A percentile compares a stretch with the other conserved stretches of the same genome.
Conservation (phyloP, 1,140 invertebrate species). For the Drosophila funebris region DNA sequence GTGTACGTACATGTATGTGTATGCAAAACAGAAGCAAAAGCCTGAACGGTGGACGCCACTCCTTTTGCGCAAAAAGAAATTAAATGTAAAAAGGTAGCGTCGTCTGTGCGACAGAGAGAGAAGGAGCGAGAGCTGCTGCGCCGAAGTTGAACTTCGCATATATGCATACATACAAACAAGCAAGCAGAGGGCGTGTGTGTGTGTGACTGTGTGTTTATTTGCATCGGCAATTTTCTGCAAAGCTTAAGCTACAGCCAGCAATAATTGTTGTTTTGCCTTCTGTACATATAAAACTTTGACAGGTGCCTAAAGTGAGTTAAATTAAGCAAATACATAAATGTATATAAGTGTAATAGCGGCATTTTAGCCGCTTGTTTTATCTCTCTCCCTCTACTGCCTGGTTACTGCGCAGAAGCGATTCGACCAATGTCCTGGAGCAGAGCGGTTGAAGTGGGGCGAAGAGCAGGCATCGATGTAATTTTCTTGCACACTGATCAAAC, state of each 20-base stretch:
- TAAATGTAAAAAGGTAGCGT: constrained; percentile 41
- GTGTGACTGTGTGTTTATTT: constrained; percentile 2
- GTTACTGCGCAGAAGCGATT: constrained; percentile 53
- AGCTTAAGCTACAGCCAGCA: constrained; percentile 2
- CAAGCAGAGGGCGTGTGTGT: constrained; percentile 8
- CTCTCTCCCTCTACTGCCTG: constrained; percentile 12
- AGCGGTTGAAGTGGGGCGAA: background rate
- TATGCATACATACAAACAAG: constrained; percentile 35
- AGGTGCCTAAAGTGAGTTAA: constrained; percentile 17
- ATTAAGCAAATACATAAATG: constrained; percentile 18
- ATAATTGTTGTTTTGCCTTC: constrained; percentile 21
- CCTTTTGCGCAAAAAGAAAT: constrained; percentile 71
- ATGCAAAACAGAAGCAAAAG: constrained; percentile 48
- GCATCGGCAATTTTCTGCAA: constrained; percentile 10
- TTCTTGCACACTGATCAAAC: constrained; percentile 47
- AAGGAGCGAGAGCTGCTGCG: constrained; percentile 56
- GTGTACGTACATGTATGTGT: constrained; percentile 38
- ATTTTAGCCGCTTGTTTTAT: constrained; percentile 31
- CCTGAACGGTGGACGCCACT: constrained; percentile 60
- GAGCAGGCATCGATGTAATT: background rate
- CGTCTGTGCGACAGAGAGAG: constrained; percentile 23
- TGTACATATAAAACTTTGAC: constrained; percentile 5
- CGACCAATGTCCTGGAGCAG: background rate
- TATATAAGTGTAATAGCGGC: constrained; percentile 35
- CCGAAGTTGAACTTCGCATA: constrained; percentile 62